These are phyloP conservation scores for Tenrec ecaudatus DNA, from an alignment of 2,113 vertebrate genomes.

Conservation along the genomic window DNA sequence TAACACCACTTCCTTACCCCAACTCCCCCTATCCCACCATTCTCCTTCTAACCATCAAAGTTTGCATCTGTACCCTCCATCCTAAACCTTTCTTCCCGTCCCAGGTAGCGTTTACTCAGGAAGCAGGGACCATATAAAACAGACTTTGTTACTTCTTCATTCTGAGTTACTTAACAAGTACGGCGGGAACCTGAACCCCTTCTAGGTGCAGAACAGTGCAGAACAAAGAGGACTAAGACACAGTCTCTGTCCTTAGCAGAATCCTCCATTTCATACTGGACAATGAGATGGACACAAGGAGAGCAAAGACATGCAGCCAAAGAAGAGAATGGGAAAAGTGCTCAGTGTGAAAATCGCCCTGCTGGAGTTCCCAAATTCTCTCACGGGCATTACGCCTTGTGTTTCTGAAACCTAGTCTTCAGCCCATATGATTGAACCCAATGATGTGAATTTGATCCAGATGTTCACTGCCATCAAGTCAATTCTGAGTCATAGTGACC, in stretches of 20 bases:
- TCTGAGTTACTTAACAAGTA: conserved; percentile 34
- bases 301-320: background rate
- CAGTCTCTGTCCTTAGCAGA: background rate
- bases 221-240: background rate
- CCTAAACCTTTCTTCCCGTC: background rate
- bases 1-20: too few relatives aligned
- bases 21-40: too few relatives aligned
- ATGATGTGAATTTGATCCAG: background rate
- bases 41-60: background rate
- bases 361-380: background rate
- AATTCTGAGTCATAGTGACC: too few relatives aligned
- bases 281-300: background rate
- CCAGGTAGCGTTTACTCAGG: background rate
- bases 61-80: background rate
- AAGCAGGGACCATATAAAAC: background rate
- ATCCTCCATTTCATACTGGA: background rate
- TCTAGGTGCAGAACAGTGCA: background rate
- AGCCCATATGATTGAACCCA: background rate
- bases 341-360: background rate
- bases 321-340: background rate
- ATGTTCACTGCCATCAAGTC: too few relatives aligned
- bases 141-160: background rate
- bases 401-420: background rate
- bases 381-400: background rate
- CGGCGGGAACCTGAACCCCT: background rate